These are phyloP conservation scores for Amniataba percoides DNA, from an alignment of 2,797 vertebrate genomes.

Conservation along the genomic window DNA sequence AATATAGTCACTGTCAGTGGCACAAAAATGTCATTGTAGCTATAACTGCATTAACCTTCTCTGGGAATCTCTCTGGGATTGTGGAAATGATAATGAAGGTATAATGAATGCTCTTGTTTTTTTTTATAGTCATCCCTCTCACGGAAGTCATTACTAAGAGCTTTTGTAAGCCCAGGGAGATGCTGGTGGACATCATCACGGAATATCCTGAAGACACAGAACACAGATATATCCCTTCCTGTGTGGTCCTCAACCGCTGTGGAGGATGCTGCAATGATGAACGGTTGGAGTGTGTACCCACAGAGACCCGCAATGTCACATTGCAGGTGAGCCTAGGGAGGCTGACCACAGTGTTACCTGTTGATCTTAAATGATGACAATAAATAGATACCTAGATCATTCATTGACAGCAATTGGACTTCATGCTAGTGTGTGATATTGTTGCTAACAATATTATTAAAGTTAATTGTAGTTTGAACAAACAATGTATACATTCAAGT, in stretches of 20 bases:
- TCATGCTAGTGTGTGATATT: not conserved
- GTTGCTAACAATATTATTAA: not conserved
- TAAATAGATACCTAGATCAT: not conserved
- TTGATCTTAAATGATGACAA: not conserved
- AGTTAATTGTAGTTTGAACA: not conserved
- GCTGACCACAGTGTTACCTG: too few species aligned
- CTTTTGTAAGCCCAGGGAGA: conserved; percentile 90
- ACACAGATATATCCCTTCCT: conserved; percentile 92
- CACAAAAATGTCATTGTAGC: not conserved
- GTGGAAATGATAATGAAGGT: not conserved
- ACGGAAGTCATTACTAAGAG: conserved; percentile 91
- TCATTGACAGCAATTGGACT: not conserved
- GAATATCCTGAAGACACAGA: conserved; percentile 94
- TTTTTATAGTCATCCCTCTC: conserved; percentile 88
- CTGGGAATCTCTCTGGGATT: not conserved
- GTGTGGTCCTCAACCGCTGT: conserved; percentile 92
- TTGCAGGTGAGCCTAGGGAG: conserved; percentile 88
- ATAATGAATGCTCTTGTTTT: not conserved
- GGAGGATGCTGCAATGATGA: conserved; percentile 95
- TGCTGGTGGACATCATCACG: conserved; percentile 92
- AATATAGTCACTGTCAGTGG: not conserved
- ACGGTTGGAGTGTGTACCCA: conserved; percentile 91
- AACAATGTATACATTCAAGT: not conserved
- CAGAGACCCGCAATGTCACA: conserved; percentile 89
- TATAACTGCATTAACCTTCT: not conserved